Percentiles rank a stretch among this genome's conserved stretches.
These are phyloP conservation scores for Polydrusus cervinus DNA, from an alignment of 2,888 invertebrate genomes.

Conservation along the genomic window DNA sequence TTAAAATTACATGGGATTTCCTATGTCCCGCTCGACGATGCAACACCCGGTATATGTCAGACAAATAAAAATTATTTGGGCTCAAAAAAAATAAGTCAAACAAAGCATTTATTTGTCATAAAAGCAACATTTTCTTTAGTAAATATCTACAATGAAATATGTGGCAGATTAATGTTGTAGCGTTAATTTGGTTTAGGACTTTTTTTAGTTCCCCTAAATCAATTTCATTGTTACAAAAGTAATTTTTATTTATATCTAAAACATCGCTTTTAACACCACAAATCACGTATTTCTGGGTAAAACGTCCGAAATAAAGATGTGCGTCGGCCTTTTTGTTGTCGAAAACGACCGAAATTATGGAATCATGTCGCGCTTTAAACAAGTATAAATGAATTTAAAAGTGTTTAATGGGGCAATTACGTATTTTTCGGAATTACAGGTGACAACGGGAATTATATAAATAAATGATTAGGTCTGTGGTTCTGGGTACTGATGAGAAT, in stretches of 20 bases:
- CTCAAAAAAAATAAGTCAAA: too few relatives aligned
- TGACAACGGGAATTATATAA: constrained; percentile 11
- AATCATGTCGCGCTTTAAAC: constrained; percentile 12
- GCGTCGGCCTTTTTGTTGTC: constrained; percentile 8
- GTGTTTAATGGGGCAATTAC: constrained; percentile 13
- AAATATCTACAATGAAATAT: too few relatives aligned
- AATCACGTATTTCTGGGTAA: constrained; percentile 19
- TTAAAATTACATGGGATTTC: too few relatives aligned
- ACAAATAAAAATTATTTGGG: too few relatives aligned
- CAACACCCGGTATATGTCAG: too few relatives aligned
- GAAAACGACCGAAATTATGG: constrained; percentile 13
- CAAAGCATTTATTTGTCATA: too few relatives aligned
- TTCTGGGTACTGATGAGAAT: not conserved
- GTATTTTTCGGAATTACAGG: constrained; percentile 15
- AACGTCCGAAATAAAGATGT: constrained; percentile 13
- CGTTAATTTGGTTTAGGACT: too few relatives aligned
- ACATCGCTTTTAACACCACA: constrained; percentile 3
- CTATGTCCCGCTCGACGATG: too few relatives aligned
- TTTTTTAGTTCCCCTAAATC: too few relatives aligned
- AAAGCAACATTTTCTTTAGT: too few relatives aligned
- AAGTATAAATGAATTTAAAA: constrained; percentile 1
- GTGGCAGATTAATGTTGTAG: too few relatives aligned
- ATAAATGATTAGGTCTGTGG: not conserved
- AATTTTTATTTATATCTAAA: not conserved
- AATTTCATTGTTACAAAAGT: too few relatives aligned